phyloP scores from a whole-genome alignment of 2,797 vertebrate genomes.

The Trichosurus vulpecula region DNA sequence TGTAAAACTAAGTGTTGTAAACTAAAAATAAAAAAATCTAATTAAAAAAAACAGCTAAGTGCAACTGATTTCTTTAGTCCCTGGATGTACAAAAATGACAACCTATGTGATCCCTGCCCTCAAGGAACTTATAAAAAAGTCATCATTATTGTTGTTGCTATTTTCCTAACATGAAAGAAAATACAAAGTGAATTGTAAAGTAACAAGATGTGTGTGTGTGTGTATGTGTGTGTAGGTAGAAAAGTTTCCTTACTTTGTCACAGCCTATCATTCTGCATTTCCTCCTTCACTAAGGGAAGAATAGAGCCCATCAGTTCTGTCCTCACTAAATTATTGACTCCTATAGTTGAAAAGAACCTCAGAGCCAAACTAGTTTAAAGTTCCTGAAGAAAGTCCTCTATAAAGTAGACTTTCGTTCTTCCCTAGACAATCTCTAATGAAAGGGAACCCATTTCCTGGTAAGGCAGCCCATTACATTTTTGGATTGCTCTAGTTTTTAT shows the following conservation, averaged over 20 bases:
- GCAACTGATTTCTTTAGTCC: not conserved
- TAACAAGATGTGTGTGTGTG: not conserved
- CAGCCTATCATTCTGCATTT: not conserved
- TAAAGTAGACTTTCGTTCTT: not conserved
- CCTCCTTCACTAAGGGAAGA: not conserved
- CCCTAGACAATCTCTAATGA: not conserved
- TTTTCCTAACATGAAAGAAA: not conserved
- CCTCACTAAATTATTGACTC: not conserved
- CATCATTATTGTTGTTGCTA: not conserved
- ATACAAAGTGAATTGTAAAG: not conserved
- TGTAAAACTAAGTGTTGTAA: too few relatives aligned
- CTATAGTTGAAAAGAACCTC: not conserved
- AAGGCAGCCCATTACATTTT: not conserved
- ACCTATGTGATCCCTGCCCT: not conserved
- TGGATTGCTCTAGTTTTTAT: not conserved
- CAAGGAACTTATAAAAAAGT: not conserved
- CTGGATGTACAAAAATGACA: not conserved
- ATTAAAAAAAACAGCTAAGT: not conserved
- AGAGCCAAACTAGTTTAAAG: not conserved
- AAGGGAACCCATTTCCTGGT: not conserved
- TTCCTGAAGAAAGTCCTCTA: not conserved
- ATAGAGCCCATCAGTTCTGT: not conserved
- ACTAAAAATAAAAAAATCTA: too few relatives aligned
- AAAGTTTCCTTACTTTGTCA: not conserved
- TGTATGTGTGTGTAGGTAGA: not conserved